phyloP scores from a whole-genome alignment of 2,888 invertebrate species.

The Halocaridina rubra region DNA sequence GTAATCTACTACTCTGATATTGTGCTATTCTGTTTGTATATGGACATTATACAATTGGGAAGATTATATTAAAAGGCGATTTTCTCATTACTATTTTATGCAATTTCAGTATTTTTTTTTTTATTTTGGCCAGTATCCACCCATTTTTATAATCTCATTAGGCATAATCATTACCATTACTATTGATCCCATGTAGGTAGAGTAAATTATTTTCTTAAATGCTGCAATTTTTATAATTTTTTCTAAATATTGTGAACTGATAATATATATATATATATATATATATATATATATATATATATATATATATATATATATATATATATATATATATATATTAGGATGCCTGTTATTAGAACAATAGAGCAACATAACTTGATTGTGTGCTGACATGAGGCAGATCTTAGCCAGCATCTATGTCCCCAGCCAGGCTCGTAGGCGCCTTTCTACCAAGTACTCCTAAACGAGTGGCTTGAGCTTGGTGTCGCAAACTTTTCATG shows the following conservation, averaged over 20 bases:
- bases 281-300: conserved; percentile 23
- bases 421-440: conserved; percentile 20
- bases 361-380: neutral
- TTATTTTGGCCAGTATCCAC: neutral
- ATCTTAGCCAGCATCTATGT: conserved; percentile 21
- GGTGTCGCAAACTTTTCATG: conserved; percentile 21
- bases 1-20: too few species aligned
- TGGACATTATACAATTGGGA: too few species aligned
- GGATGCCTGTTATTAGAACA: neutral
- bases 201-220: neutral
- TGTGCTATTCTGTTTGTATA: too few species aligned
- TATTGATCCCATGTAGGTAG: neutral
- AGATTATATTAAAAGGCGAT: too few species aligned
- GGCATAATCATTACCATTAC: neutral
- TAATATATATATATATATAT: conserved; percentile 1
- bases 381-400: conserved; percentile 22
- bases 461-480: conserved; percentile 19
- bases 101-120: neutral
- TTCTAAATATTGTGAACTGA: neutral
- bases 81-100: too few species aligned
- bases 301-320: conserved; percentile 3
- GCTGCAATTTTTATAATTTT: neutral
- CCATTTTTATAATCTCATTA: neutral
- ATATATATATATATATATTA: neutral
- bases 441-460: conserved; percentile 41